Conservation (phyloP, 2,113 vertebrate species). For the Callipepla squamata region DNA sequence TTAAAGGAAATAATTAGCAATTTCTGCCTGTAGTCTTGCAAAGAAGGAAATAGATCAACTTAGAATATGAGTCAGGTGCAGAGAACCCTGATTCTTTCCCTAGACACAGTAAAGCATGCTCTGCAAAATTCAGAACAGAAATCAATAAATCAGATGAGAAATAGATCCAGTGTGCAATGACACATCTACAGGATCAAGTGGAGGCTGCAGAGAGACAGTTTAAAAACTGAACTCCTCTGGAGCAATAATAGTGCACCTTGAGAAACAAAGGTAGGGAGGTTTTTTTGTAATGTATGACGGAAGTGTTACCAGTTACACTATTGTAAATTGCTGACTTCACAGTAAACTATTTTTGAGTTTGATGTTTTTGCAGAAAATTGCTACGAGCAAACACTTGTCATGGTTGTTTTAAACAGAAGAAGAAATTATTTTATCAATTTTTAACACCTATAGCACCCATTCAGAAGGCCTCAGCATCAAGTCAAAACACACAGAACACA, state of each 20-base stretch:
- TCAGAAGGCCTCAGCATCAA: not conserved
- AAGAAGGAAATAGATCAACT: not conserved
- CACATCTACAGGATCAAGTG: rapidly evolving
- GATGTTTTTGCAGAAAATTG: not conserved
- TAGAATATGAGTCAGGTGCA: not conserved
- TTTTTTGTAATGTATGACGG: not conserved
- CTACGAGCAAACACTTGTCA: not conserved
- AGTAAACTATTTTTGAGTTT: not conserved
- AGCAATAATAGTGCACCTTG: not conserved
- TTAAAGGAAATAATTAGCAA: not conserved
- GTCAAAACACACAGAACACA: not conserved
- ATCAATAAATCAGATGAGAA: not conserved
- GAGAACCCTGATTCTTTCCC: not conserved
- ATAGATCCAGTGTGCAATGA: not conserved
- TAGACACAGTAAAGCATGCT: too few relatives aligned
- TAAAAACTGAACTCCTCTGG: not conserved
- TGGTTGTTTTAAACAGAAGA: not conserved
- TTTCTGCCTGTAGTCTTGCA: not conserved
- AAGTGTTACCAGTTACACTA: not conserved
- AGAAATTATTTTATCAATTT: not conserved
- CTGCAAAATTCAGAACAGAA: not conserved
- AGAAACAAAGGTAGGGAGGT: not conserved
- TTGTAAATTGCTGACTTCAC: not conserved
- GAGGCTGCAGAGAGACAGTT: not conserved
- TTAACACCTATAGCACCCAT: not conserved